These are phyloP conservation scores for Mus caroli DNA, from an alignment of 2,797 vertebrate species.

Conservation along the genomic window DNA sequence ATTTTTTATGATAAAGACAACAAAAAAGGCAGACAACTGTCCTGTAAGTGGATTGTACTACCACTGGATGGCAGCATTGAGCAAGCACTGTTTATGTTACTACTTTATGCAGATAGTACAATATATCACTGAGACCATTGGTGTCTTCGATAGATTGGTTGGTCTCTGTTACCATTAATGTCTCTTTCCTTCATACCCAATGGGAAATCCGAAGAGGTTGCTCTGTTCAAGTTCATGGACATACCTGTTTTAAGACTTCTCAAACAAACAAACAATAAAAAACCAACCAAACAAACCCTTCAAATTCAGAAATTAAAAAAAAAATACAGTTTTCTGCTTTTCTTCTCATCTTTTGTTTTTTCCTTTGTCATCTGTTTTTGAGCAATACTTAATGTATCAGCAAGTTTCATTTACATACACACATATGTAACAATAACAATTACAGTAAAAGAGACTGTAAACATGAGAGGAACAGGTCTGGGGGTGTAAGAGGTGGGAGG, in stretches of 20 bases:
- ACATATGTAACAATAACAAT: background rate
- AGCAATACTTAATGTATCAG: background rate
- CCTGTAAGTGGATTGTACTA: background rate
- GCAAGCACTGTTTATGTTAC: background rate
- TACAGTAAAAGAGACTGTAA: background rate
- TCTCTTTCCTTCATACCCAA: background rate
- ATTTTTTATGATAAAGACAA: background rate
- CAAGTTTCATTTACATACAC: background rate
- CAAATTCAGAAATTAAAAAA: constrained; percentile 27
- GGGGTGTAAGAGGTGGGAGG: too few species aligned
- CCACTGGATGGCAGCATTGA: constrained; percentile 47
- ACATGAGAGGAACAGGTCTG: background rate
- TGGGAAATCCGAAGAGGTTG: background rate
- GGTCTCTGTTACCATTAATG: background rate
- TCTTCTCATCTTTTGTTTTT: background rate
- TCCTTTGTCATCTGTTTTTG: constrained; percentile 8
- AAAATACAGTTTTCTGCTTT: background rate
- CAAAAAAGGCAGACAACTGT: background rate
- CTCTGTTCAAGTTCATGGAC: background rate
- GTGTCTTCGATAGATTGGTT: background rate
- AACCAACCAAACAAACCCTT: background rate
- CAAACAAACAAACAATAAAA: background rate
- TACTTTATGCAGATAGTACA: background rate
- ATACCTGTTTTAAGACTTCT: background rate
- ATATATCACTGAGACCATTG: constrained; percentile 7